Percentiles rank a stretch among this genome's conserved stretches.
These are phyloP conservation scores for Halocynthia aurantium DNA, from an alignment of 23 tunicate genomes.

Conservation along the genomic window DNA sequence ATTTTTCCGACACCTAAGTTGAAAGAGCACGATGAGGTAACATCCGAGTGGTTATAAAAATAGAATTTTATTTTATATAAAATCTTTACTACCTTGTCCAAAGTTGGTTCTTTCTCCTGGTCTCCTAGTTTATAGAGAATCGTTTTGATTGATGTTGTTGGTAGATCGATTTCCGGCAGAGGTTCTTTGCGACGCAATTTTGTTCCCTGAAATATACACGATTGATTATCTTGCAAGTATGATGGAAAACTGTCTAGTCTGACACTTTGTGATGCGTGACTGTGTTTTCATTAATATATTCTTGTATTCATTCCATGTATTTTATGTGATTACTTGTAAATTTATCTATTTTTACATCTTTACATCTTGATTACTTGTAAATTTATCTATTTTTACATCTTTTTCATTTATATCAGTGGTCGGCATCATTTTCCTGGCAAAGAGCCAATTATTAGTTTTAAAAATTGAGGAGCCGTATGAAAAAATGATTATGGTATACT, in stretches of 20 bases:
- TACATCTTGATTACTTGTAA: no score
- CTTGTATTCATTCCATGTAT: no score
- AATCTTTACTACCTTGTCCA: constrained; percentile 52
- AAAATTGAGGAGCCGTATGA: no score
- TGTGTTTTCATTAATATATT: no score
- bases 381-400: no score
- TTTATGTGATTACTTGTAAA: no score
- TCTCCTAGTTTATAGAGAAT: constrained; percentile 72
- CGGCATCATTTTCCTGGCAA: no score
- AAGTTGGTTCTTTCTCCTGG: constrained; percentile 38
- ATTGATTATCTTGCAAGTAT: neutral
- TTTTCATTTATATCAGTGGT: no score
- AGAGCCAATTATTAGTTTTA: no score
- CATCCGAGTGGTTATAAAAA: neutral
- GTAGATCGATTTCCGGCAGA: constrained; percentile 91
- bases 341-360: no score
- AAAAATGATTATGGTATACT: no score
- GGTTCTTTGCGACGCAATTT: constrained; percentile 88
- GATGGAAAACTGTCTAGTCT: neutral
- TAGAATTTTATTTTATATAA: neutral
- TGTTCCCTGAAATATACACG: constrained; percentile 60
- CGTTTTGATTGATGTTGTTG: constrained; percentile 82
- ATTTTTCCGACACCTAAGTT: constrained; percentile 74
- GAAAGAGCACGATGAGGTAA: neutral
- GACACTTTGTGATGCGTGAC: no score